phyloP scores from a whole-genome alignment of 35 echinoderm and acorn worm genomes.

The Strongylocentrotus purpuratus region DNA sequence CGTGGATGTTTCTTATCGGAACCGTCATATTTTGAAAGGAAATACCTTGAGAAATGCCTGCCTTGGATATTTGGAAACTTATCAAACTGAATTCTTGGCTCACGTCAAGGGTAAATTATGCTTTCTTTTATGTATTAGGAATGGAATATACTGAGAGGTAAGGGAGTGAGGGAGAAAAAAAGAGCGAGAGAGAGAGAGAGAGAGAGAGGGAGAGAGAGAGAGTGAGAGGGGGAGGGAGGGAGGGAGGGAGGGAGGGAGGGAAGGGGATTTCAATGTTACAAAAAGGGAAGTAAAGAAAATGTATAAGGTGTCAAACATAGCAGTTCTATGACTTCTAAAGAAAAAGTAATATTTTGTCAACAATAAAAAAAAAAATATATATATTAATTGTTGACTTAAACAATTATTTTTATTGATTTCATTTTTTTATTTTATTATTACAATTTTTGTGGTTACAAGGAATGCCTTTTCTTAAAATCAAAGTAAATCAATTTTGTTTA shows the following conservation, averaged over 20 bases:
- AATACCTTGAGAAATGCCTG: not conserved
- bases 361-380: too few species aligned
- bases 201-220: not conserved
- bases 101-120: conserved; percentile 11
- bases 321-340: too few species aligned
- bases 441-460: too few species aligned
- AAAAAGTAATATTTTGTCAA: too few species aligned
- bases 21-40: not conserved
- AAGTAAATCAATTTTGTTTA: too few species aligned
- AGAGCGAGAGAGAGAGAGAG: not conserved
- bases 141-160: not conserved
- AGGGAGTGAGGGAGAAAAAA: not conserved
- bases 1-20: not conserved
- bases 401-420: too few species aligned
- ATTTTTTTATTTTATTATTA: too few species aligned
- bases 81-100: conserved; percentile 39
- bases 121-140: not conserved
- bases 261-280: not conserved
- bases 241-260: not conserved
- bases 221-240: too few species aligned
- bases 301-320: too few species aligned
- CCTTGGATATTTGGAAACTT: conserved; percentile 39
- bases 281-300: not conserved
- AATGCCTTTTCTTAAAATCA: too few species aligned
- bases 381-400: too few species aligned